Evolutionary conservation across 2,113 vertebrate genomes (phyloP).

Genomic region (Oreochromis niloticus): DNA sequence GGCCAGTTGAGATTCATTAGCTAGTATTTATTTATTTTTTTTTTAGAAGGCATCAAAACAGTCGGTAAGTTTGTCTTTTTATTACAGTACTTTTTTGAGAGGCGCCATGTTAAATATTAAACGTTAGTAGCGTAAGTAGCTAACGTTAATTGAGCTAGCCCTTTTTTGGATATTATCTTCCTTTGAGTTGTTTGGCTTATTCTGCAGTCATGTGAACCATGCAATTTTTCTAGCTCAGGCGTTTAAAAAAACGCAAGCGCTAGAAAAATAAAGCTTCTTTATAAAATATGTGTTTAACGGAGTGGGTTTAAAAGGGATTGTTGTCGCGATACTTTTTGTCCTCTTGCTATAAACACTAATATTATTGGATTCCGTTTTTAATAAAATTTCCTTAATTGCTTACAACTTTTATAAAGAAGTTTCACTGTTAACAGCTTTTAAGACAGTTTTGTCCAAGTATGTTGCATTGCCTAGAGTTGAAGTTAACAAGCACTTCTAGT

Average conservation of each 20-base stretch:
- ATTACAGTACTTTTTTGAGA: not conserved
- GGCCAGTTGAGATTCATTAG: not conserved
- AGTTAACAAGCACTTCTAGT: not conserved
- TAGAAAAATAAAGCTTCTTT: not conserved
- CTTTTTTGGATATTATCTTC: not conserved
- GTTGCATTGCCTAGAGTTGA: not conserved
- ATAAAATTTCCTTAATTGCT: not conserved
- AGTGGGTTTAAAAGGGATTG: not conserved
- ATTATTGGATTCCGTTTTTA: not conserved
- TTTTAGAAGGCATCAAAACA: not conserved
- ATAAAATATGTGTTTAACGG: not conserved
- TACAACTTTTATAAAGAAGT: not conserved
- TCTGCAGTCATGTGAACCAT: not conserved
- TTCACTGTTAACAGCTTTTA: not conserved
- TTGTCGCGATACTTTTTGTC: not conserved
- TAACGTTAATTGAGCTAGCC: not conserved
- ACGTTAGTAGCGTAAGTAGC: not conserved
- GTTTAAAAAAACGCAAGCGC: not conserved
- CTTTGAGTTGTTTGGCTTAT: not conserved
- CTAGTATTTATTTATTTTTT: not conserved
- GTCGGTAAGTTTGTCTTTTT: conserved; percentile 16
- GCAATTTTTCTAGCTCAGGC: not conserved
- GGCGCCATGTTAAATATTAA: not conserved
- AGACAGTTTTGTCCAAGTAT: not conserved
- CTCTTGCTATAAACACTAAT: not conserved